phyloP scores from a whole-genome alignment of 2,797 vertebrate genomes.

The Chaunax sp. region DNA sequence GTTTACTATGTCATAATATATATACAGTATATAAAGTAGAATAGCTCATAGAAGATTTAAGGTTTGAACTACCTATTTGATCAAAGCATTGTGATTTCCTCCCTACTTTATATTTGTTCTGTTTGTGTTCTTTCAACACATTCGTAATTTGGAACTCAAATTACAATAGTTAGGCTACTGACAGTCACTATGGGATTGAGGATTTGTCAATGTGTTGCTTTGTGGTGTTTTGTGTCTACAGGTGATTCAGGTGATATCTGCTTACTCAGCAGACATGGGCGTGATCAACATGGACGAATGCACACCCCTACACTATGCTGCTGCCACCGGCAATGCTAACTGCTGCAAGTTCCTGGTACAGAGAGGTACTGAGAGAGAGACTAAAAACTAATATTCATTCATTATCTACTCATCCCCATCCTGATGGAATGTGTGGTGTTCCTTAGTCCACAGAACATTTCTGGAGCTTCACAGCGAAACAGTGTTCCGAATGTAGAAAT shows the following conservation, averaged over 20 bases:
- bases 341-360: conserved; percentile 95
- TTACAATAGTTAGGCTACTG: background rate
- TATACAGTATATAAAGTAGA: background rate
- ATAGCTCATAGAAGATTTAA: too few species aligned
- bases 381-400: too few species aligned
- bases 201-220: background rate
- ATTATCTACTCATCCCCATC: too few species aligned
- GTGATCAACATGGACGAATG: conserved; percentile 84
- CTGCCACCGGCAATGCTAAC: conserved; percentile 83
- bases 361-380: conserved; percentile 85
- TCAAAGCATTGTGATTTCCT: background rate
- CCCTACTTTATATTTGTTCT: background rate
- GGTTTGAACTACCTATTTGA: background rate
- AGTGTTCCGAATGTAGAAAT: too few species aligned
- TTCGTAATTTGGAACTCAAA: background rate
- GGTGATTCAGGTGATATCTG: conserved; percentile 81
- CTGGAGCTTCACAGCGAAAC: too few species aligned
- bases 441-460: too few species aligned
- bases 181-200: background rate
- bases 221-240: conserved; percentile 45
- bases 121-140: too few species aligned
- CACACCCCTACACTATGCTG: conserved; percentile 91
- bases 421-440: too few species aligned
- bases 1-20: too few species aligned
- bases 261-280: conserved; percentile 87